Conservation (phyloP, 1,140 invertebrate species). For the Aplysia californica region DNA sequence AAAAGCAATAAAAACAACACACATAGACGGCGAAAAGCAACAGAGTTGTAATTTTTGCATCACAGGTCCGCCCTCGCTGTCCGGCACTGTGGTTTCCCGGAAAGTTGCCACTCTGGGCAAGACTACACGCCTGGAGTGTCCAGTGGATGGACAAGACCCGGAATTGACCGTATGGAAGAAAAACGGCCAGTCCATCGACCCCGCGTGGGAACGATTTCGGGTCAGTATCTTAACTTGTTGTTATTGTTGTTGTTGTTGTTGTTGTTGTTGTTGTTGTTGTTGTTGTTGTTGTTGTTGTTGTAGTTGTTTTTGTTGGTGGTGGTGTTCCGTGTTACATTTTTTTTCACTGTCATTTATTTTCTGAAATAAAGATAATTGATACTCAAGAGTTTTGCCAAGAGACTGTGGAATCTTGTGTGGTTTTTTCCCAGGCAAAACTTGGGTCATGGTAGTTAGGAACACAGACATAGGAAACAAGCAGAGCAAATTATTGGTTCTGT, state of each 20-base stretch:
- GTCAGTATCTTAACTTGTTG: no score
- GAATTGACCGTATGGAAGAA: conserved; percentile 64
- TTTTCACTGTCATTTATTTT: neutral
- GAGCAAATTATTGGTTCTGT: no score
- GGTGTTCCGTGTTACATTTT: neutral
- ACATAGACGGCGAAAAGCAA: no score
- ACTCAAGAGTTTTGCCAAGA: no score
- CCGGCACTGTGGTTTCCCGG: conserved; percentile 31
- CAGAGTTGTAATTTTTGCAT: conserved; percentile 7
- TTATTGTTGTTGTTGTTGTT: neutral
- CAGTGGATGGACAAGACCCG: conserved; percentile 57
- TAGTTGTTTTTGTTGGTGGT: neutral
- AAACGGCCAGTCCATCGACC: conserved; percentile 69
- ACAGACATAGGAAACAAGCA: no score
- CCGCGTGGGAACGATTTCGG: conserved; percentile 69
- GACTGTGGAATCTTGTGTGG: no score
- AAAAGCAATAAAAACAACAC: no score
- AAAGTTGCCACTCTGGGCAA: conserved; percentile 52
- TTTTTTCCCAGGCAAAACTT: no score
- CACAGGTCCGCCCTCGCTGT: conserved; percentile 52
- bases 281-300: neutral
- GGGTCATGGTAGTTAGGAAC: no score
- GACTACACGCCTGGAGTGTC: conserved; percentile 57
- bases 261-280: neutral
- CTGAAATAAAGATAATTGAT: neutral